phyloP scores from a whole-genome alignment of 1,140 invertebrate species.

The Drosophila mojavensis region DNA sequence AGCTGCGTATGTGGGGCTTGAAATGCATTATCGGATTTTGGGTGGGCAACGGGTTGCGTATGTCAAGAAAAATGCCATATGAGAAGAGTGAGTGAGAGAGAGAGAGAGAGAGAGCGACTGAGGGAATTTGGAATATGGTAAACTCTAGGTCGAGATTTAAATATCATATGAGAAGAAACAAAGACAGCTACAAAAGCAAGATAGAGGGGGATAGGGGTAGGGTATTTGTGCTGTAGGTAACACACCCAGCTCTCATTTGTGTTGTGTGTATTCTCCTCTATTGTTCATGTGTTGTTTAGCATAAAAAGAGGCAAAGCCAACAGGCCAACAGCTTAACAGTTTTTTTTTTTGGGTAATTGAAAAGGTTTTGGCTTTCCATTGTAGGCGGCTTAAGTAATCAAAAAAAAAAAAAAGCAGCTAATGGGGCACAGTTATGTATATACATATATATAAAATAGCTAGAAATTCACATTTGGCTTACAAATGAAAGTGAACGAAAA shows the following conservation, averaged over 20 bases:
- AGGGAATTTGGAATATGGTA: too few species aligned
- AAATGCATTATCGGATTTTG: constrained; percentile 2
- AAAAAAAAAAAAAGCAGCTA: constrained; percentile 22
- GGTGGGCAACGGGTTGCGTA: constrained; percentile 13
- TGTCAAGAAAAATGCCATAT: constrained; percentile 19
- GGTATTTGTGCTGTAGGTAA: constrained; percentile 4
- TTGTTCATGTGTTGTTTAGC: constrained; percentile 49
- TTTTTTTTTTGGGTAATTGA: constrained; percentile 68
- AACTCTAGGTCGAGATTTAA: constrained; percentile 3
- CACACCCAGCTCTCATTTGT: constrained; percentile 39
- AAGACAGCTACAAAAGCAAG: neutral
- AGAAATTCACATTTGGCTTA: constrained; percentile 34
- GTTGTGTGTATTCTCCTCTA: neutral
- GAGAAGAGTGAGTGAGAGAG: too few species aligned
- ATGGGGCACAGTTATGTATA: constrained; percentile 33
- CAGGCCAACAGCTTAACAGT: constrained; percentile 54
- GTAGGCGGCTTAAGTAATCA: constrained; percentile 77
- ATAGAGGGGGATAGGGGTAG: neutral
- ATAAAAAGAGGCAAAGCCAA: constrained; percentile 56
- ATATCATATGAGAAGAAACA: neutral
- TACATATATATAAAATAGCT: neutral
- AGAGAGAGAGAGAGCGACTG: too few species aligned
- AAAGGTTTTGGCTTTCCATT: constrained; percentile 64
- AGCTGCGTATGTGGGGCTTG: neutral
- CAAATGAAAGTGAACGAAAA: constrained; percentile 67